Evolutionary conservation across 2,888 invertebrate genomes (phyloP).

Genomic region (Archaeoteleia sp.): DNA sequence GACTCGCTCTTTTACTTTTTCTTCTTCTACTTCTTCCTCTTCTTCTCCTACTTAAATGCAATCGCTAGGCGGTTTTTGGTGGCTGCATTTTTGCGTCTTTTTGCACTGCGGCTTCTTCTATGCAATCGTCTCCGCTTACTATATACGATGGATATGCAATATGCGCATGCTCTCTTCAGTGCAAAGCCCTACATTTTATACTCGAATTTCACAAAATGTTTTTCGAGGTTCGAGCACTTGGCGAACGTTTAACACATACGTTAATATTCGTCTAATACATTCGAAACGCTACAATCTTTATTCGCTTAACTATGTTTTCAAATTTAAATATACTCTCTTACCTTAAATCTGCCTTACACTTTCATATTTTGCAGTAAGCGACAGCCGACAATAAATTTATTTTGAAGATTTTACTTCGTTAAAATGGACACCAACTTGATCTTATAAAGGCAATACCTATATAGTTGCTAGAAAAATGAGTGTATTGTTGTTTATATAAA

Average conservation of each 20-base stretch:
- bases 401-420: too few relatives aligned
- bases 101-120: slow-evolving; percentile 51
- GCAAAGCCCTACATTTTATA: slow-evolving; percentile 54
- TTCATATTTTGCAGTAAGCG: too few relatives aligned
- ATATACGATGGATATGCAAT: slow-evolving; percentile 55
- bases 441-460: too few relatives aligned
- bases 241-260: background rate
- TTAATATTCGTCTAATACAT: too few relatives aligned
- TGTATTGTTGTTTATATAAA: too few relatives aligned
- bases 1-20: slow-evolving; percentile 48
- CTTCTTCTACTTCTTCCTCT: slow-evolving; percentile 54
- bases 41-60: slow-evolving; percentile 69
- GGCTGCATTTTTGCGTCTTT: slow-evolving; percentile 54
- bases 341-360: too few relatives aligned
- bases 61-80: slow-evolving; percentile 73
- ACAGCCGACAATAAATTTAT: too few relatives aligned
- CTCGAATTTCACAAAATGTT: slow-evolving; percentile 52
- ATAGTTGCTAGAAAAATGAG: too few relatives aligned
- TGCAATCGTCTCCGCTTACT: slow-evolving; percentile 58
- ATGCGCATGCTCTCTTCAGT: slow-evolving; percentile 46
- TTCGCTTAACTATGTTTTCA: too few relatives aligned
- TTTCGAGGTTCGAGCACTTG: slow-evolving; percentile 40
- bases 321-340: too few relatives aligned
- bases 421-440: too few relatives aligned
- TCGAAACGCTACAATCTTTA: too few relatives aligned